Percentiles rank a stretch among this genome's conserved stretches.
Evolutionary conservation across 2,797 vertebrate species (phyloP).

Genomic region (Hypotaenidia okinawae): DNA sequence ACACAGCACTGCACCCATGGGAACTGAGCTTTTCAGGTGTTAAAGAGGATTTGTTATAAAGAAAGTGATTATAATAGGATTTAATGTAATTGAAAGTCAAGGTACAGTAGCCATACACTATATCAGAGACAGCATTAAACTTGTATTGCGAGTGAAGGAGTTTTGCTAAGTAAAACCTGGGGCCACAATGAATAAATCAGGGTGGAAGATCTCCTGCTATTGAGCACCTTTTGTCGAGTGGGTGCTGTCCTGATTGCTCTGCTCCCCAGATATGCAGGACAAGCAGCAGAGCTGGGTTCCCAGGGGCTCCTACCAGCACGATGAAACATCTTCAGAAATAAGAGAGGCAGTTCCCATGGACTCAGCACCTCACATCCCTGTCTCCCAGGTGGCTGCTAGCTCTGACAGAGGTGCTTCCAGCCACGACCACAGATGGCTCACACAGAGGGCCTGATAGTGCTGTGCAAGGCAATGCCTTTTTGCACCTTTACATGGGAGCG

Average conservation of each 20-base stretch:
- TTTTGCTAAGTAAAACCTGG: conserved; percentile 73
- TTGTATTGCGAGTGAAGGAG: conserved; percentile 61
- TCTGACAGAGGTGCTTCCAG: background rate
- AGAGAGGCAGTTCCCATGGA: background rate
- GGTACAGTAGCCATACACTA: conserved; percentile 76
- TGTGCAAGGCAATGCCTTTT: background rate
- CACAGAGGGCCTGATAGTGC: background rate
- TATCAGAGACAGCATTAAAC: conserved; percentile 74
- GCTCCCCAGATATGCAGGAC: background rate
- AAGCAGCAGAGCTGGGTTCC: conserved; percentile 4
- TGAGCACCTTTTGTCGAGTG: background rate
- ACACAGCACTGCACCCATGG: conserved; percentile 70
- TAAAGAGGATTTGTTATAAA: conserved; percentile 84
- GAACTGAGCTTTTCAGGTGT: conserved; percentile 81
- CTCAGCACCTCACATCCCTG: background rate
- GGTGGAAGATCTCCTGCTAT: conserved; percentile 4
- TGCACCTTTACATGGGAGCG: background rate
- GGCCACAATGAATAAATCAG: conserved; percentile 8
- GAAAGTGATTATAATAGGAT: conserved; percentile 82
- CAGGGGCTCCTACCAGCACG: background rate
- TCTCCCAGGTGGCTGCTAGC: background rate
- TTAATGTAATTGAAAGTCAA: conserved; percentile 82
- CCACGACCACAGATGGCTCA: background rate
- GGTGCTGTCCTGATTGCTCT: background rate
- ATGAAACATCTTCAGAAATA: background rate